Evolutionary conservation across 2,113 vertebrate species (phyloP).

Genomic region (Lagenorhynchus albirostris): DNA sequence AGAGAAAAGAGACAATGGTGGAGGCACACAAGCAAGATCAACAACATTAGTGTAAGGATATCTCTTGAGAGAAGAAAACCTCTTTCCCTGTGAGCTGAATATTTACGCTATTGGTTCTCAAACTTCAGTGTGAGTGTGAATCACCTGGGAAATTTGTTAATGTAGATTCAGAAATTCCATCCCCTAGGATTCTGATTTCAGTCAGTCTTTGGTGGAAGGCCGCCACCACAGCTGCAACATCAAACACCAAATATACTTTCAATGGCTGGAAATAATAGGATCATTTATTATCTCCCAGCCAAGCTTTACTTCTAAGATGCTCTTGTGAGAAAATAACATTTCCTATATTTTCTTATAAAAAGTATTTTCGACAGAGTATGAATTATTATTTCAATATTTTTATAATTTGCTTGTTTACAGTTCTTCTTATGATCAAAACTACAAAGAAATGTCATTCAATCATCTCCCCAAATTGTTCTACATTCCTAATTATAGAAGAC

Average conservation of each 20-base stretch:
- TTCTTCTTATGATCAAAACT: background rate
- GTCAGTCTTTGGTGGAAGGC: background rate
- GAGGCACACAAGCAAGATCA: background rate
- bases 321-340: background rate
- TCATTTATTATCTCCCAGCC: background rate
- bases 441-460: background rate
- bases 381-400: background rate
- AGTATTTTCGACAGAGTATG: background rate
- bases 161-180: background rate
- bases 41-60: background rate
- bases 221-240: background rate
- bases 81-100: background rate
- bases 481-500: background rate
- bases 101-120: background rate
- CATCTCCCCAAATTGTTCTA: background rate
- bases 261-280: background rate
- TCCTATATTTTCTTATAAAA: background rate
- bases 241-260: background rate
- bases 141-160: background rate
- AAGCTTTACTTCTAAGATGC: background rate
- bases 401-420: slow-evolving; percentile 3
- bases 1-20: background rate
- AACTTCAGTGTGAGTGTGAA: background rate
- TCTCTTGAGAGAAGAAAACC: background rate
- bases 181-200: background rate